These are phyloP conservation scores for Ectropis crepuscularia DNA, from an alignment of 2,888 invertebrate species.

Conservation along the genomic window DNA sequence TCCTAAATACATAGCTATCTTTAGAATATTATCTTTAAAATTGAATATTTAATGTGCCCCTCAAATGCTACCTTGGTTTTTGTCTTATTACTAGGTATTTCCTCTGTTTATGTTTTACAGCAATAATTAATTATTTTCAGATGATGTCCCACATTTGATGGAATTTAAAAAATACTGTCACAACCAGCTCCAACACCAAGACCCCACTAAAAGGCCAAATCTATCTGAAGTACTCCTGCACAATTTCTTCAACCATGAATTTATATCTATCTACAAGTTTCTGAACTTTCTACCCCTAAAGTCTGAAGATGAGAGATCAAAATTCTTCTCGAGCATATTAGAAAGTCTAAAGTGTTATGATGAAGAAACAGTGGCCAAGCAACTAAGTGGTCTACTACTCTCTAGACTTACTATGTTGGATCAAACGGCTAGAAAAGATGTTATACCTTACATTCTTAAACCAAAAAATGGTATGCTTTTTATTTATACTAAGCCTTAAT, in stretches of 20 bases:
- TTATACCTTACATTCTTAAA: slow-evolving; percentile 89
- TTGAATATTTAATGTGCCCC: too few relatives aligned
- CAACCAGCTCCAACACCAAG: slow-evolving; percentile 87
- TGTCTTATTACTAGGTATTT: too few relatives aligned
- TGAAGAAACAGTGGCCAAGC: slow-evolving; percentile 92
- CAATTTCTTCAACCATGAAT: slow-evolving; percentile 93
- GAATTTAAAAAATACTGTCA: slow-evolving; percentile 90
- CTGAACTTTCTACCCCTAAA: slow-evolving; percentile 93
- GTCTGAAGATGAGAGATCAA: slow-evolving; percentile 89
- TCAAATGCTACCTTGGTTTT: too few relatives aligned
- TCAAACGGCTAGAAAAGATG: slow-evolving; percentile 89
- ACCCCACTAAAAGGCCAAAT: slow-evolving; percentile 87
- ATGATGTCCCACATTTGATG: slow-evolving; percentile 87
- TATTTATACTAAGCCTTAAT: too few relatives aligned
- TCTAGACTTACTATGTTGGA: slow-evolving; percentile 95
- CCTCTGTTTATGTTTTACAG: too few relatives aligned
- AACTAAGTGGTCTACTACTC: slow-evolving; percentile 90
- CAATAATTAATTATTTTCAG: slow-evolving; percentile 57
- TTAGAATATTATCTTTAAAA: too few relatives aligned
- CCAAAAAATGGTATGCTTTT: slow-evolving; percentile 86
- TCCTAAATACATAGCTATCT: too few relatives aligned
- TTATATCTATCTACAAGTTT: slow-evolving; percentile 93
- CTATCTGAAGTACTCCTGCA: slow-evolving; percentile 88
- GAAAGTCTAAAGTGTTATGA: slow-evolving; percentile 89
- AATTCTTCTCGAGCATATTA: slow-evolving; percentile 90